Percentiles rank a stretch among this genome's conserved stretches.
These are phyloP conservation scores for Amia ocellicauda DNA, from an alignment of 2,113 vertebrate genomes.

Conservation along the genomic window DNA sequence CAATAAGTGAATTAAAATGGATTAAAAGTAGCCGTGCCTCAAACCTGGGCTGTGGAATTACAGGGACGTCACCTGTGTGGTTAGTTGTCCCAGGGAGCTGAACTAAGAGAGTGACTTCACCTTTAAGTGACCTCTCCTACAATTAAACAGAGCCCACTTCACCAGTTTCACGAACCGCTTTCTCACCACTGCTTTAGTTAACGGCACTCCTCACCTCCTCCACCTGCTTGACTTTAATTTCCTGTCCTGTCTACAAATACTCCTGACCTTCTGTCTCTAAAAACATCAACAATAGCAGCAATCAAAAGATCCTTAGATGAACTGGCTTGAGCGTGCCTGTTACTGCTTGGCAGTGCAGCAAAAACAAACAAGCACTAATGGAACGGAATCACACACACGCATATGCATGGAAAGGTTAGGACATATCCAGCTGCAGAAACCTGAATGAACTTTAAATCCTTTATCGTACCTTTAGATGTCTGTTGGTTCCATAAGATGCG, in stretches of 20 bases:
- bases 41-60: constrained; percentile 2
- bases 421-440: too few species aligned
- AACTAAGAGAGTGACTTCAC: constrained; percentile 46
- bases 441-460: not conserved
- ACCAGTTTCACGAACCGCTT: constrained; percentile 29
- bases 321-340: not conserved
- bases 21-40: not conserved
- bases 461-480: constrained; percentile 56
- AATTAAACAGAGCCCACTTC: constrained; percentile 34
- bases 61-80: not conserved
- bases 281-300: constrained; percentile 3
- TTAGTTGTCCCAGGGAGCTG: not conserved
- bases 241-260: not conserved
- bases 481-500: constrained; percentile 60
- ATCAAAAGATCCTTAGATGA: not conserved
- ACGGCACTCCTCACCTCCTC: constrained; percentile 10
- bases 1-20: not conserved
- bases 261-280: constrained; percentile 4
- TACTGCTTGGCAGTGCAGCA: constrained; percentile 1
- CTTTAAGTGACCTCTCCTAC: constrained; percentile 63
- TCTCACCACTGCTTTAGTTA: constrained; percentile 25
- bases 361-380: not conserved
- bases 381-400: constrained; percentile 15
- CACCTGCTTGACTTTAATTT: constrained; percentile 5
- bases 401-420: too few species aligned